phyloP scores from a whole-genome alignment of 2,888 invertebrate species.

The Drosophila atripex region DNA sequence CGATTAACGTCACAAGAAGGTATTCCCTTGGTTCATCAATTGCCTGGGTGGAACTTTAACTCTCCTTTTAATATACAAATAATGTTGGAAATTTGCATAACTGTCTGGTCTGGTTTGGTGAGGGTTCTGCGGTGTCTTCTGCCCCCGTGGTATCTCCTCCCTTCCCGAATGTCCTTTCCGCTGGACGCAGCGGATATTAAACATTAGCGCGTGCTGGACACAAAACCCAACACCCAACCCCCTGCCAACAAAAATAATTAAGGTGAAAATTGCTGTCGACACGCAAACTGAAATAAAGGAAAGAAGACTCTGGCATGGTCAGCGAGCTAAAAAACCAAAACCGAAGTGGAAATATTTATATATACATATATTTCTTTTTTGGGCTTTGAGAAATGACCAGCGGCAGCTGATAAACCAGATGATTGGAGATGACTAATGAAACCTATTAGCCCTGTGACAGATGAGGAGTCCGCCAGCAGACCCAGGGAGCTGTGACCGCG shows the following conservation, averaged over 20 bases:
- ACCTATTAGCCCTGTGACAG: conserved; percentile 78
- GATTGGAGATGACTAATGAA: conserved; percentile 73
- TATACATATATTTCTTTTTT: conserved; percentile 28
- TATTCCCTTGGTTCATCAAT: conserved; percentile 37
- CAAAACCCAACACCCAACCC: conserved; percentile 26
- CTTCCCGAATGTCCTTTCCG: conserved; percentile 23
- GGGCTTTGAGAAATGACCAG: conserved; percentile 67
- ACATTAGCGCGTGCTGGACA: conserved; percentile 77
- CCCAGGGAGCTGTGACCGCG: conserved; percentile 49
- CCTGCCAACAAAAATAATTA: conserved; percentile 69
- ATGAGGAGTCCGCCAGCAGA: conserved; percentile 51
- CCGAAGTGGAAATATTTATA: conserved; percentile 30
- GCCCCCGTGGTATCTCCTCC: not conserved
- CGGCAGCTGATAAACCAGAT: conserved; percentile 44
- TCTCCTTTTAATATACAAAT: conserved; percentile 55
- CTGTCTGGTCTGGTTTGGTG: conserved; percentile 55
- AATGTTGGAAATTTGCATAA: conserved; percentile 81
- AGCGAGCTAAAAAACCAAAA: conserved; percentile 1
- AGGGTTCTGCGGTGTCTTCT: conserved; percentile 16
- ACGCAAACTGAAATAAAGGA: conserved; percentile 57
- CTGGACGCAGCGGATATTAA: conserved; percentile 68
- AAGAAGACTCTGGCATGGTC: conserved; percentile 12
- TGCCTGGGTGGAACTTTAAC: conserved; percentile 4
- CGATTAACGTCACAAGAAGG: conserved; percentile 27
- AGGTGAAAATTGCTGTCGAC: conserved; percentile 79